Conservation (phyloP, 2,113 vertebrate genomes). For the Sardina pilchardus region DNA sequence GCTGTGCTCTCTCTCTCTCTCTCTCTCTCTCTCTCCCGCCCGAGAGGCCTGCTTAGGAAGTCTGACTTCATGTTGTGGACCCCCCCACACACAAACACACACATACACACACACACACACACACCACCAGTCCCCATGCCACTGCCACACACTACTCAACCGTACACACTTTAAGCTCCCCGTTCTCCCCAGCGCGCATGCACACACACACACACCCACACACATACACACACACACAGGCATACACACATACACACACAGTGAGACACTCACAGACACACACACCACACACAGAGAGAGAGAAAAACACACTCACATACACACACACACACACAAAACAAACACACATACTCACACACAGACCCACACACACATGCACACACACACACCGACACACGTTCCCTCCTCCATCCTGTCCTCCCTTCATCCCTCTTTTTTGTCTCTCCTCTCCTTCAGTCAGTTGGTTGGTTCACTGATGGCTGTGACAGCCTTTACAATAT, state of each 20-base stretch:
- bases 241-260: neutral
- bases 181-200: neutral
- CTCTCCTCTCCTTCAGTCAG: constrained; percentile 63
- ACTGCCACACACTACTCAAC: constrained; percentile 49
- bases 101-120: too few species aligned
- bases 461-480: constrained; percentile 72
- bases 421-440: constrained; percentile 38
- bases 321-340: neutral
- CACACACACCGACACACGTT: constrained; percentile 39
- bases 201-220: constrained; percentile 1
- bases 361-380: neutral
- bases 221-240: too few species aligned
- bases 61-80: constrained; percentile 71
- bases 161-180: constrained; percentile 46
- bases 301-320: constrained; percentile 16
- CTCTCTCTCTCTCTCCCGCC: constrained; percentile 60
- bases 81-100: too few species aligned
- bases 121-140: constrained; percentile 57
- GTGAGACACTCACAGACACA: neutral
- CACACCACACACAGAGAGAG: constrained; percentile 50
- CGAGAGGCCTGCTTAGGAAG: constrained; percentile 73
- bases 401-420: constrained; percentile 31
- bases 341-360: neutral
- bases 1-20: constrained; percentile 61
- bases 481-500: constrained; percentile 73